These are phyloP conservation scores for Peromyscus leucopus DNA, from an alignment of 2,113 vertebrate species.

Conservation along the genomic window DNA sequence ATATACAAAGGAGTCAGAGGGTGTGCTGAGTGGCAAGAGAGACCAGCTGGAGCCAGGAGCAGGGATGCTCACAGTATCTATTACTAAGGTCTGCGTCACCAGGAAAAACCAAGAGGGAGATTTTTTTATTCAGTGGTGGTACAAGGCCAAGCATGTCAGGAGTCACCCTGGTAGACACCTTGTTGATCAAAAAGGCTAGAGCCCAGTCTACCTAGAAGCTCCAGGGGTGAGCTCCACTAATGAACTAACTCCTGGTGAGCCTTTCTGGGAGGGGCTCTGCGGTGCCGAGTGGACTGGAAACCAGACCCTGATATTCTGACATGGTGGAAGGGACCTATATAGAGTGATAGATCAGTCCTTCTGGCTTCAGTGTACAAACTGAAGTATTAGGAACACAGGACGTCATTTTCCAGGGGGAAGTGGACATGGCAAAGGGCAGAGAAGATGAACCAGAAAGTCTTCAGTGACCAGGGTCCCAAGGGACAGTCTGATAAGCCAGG, in stretches of 20 bases:
- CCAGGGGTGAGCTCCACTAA: neutral
- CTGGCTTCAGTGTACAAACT: neutral
- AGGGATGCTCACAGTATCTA: rapidly evolving
- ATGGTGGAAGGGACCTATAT: no score
- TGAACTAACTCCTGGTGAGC: neutral
- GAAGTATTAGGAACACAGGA: neutral
- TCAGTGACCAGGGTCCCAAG: neutral
- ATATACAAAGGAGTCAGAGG: no score
- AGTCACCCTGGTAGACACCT: neutral
- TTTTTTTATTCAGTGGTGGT: neutral
- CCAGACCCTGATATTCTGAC: neutral
- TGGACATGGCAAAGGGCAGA: neutral
- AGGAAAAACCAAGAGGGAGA: neutral
- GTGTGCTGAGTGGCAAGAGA: neutral
- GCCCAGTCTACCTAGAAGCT: neutral
- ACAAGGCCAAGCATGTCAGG: neutral
- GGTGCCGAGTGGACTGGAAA: neutral
- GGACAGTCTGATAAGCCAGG: neutral
- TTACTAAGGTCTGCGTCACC: neutral
- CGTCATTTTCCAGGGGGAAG: neutral
- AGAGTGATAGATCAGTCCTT: neutral
- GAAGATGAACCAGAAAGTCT: neutral
- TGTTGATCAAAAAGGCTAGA: neutral
- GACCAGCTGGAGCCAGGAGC: neutral
- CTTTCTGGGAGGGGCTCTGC: rapidly evolving